phyloP scores from a whole-genome alignment of 1,140 invertebrate genomes.

The Ips typographus region DNA sequence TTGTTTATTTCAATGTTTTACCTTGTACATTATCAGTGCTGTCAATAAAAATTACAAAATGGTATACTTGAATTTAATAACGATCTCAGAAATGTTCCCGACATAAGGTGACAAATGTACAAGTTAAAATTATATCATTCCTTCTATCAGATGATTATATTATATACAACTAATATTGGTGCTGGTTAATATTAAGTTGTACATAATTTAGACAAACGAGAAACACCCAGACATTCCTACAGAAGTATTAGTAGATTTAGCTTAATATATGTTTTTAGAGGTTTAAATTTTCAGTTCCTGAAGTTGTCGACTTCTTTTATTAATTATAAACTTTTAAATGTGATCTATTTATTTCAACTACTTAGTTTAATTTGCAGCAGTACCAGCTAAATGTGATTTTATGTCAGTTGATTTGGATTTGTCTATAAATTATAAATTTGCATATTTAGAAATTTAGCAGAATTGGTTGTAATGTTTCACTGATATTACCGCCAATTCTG shows the following conservation, averaged over 20 bases:
- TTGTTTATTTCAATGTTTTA: too few relatives aligned
- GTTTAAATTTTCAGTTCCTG: slow-evolving; percentile 41
- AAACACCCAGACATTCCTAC: slow-evolving; percentile 48
- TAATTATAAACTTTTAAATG: too few relatives aligned
- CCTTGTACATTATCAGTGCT: too few relatives aligned
- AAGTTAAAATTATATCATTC: neutral
- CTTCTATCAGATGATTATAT: neutral
- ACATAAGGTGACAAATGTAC: neutral
- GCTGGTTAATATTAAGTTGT: slow-evolving; percentile 50
- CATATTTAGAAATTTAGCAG: neutral
- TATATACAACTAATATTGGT: slow-evolving; percentile 41
- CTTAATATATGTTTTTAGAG: slow-evolving; percentile 23
- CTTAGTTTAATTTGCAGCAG: too few relatives aligned
- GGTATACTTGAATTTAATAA: too few relatives aligned
- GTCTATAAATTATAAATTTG: too few relatives aligned
- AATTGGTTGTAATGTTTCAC: neutral
- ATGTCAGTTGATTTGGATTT: too few relatives aligned
- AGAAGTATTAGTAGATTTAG: slow-evolving; percentile 49
- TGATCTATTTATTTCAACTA: too few relatives aligned
- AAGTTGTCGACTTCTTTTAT: neutral
- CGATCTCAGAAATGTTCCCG: too few relatives aligned
- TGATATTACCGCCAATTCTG: neutral
- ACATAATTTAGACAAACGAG: slow-evolving; percentile 40
- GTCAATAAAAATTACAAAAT: too few relatives aligned
- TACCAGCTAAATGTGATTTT: too few relatives aligned